Evolutionary conservation across 2,113 vertebrate species (phyloP).

Genomic region (Brachyhypopomus gauderio): DNA sequence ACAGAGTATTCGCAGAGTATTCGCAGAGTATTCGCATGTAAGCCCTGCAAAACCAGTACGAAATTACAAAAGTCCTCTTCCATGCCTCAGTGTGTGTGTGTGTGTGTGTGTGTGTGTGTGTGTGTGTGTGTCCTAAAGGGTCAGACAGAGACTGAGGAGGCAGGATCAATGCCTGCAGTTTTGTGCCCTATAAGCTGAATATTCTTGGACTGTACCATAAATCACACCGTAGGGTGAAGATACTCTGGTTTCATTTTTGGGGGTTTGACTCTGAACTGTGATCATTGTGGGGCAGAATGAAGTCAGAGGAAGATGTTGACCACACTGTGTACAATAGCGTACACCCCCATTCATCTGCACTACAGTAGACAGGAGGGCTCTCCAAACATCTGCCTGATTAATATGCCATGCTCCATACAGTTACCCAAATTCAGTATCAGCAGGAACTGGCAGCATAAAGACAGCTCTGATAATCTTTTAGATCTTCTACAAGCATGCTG

Average conservation of each 20-base stretch:
- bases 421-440: constrained; percentile 19
- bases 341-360: constrained; percentile 25
- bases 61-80: constrained; percentile 37
- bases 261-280: constrained; percentile 13
- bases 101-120: constrained; percentile 10
- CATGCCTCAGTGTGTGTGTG: constrained; percentile 6
- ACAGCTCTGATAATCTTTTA: background rate
- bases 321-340: constrained; percentile 36
- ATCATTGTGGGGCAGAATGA: constrained; percentile 23
- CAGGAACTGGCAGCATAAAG: constrained; percentile 5
- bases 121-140: background rate
- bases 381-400: constrained; percentile 12
- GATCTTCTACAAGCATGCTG: no score
- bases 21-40: constrained; percentile 6
- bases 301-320: constrained; percentile 34
- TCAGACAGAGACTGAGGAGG: background rate
- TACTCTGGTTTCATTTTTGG: constrained; percentile 20
- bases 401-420: background rate
- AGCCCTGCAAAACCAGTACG: constrained; percentile 16
- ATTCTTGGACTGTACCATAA: background rate
- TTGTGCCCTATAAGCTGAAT: background rate
- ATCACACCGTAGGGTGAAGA: background rate
- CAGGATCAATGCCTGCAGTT: background rate
- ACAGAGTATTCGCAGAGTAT: constrained; percentile 2
- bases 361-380: constrained; percentile 9